Conservation (phyloP, 64 coral and sea anemone species). For the Stylophora pistillata region DNA sequence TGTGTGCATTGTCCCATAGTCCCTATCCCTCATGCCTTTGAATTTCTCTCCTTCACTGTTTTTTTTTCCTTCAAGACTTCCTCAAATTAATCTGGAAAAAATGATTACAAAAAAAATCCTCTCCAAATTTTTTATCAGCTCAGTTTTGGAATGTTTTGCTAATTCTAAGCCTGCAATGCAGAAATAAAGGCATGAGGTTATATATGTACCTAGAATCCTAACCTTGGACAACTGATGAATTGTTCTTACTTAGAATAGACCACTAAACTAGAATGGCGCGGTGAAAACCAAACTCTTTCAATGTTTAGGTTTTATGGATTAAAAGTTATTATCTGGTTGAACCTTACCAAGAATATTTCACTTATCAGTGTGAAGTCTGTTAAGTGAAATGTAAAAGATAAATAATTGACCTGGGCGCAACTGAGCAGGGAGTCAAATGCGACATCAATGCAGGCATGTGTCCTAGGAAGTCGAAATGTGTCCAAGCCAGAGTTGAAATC, state of each 20-base stretch:
- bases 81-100: neutral
- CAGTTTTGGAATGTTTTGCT: neutral
- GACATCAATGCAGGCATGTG: neutral
- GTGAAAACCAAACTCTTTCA: neutral
- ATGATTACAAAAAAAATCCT: neutral
- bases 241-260: neutral
- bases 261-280: neutral
- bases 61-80: neutral
- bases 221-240: neutral
- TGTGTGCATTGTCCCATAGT: conserved; percentile 27
- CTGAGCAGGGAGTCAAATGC: neutral
- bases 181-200: neutral
- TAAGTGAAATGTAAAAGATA: conserved; percentile 14
- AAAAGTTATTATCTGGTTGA: conserved; percentile 12
- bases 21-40: neutral
- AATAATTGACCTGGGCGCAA: conserved; percentile 17
- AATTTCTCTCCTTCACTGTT: neutral
- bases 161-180: neutral
- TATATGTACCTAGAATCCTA: neutral
- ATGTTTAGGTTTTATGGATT: neutral
- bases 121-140: neutral
- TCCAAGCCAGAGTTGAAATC: neutral
- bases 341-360: conserved; percentile 6
- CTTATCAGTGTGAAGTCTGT: conserved; percentile 11
- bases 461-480: neutral